phyloP scores from a whole-genome alignment of 2,797 vertebrate species.

The Enteromius radiatus region DNA sequence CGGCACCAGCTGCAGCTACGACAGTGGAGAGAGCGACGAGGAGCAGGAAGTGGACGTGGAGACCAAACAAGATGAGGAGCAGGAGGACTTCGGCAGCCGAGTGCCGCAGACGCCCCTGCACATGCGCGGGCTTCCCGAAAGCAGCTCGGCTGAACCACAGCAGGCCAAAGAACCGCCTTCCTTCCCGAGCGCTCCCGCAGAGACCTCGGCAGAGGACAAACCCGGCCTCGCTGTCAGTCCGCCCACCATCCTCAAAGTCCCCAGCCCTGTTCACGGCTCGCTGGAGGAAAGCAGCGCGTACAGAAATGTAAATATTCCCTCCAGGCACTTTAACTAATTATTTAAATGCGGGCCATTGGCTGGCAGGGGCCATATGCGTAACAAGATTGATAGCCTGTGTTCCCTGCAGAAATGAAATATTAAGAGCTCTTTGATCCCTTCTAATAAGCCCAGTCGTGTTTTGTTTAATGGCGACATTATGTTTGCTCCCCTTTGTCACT shows the following conservation, averaged over 20 bases:
- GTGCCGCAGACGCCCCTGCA: slow-evolving; percentile 61
- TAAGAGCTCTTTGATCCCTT: slow-evolving; percentile 81
- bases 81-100: slow-evolving; percentile 69
- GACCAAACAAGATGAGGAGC: slow-evolving; percentile 77
- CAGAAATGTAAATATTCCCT: slow-evolving; percentile 96
- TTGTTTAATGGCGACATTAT: slow-evolving; percentile 79
- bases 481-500: slow-evolving; percentile 79
- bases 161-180: slow-evolving; percentile 72
- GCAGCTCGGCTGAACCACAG: slow-evolving; percentile 62
- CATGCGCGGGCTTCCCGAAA: slow-evolving; percentile 64
- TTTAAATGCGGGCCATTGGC: slow-evolving; percentile 84
- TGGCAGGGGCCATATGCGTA: slow-evolving; percentile 82
- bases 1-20: slow-evolving; percentile 89
- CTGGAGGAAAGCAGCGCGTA: slow-evolving; percentile 85
- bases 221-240: slow-evolving; percentile 70
- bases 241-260: slow-evolving; percentile 75
- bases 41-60: slow-evolving; percentile 89
- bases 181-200: slow-evolving; percentile 61
- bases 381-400: slow-evolving; percentile 84
- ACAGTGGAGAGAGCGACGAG: slow-evolving; percentile 82
- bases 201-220: slow-evolving; percentile 70
- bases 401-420: slow-evolving; percentile 88
- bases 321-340: slow-evolving; percentile 82
- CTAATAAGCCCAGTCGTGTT: slow-evolving; percentile 78
- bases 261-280: slow-evolving; percentile 80